Evolutionary conservation across 2,888 invertebrate genomes (phyloP).

Genomic region (Morinoia aosen): DNA sequence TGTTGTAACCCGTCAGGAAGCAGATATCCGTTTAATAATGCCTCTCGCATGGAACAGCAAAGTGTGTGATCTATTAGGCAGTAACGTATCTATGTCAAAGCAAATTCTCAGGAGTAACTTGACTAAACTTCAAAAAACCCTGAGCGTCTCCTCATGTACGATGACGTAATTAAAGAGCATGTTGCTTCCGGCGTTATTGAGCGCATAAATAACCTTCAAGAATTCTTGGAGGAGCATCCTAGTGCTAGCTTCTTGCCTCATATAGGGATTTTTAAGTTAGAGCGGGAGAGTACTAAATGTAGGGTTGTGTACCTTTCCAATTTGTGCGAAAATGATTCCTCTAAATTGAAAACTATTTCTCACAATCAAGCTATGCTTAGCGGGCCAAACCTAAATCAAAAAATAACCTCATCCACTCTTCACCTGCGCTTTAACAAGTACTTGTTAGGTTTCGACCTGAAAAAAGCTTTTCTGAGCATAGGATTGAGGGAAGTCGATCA

Average conservation of each 20-base stretch:
- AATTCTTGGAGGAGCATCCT: background rate
- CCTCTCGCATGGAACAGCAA: too few species aligned
- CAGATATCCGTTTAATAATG: too few species aligned
- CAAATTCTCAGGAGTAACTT: too few species aligned
- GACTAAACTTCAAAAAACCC: too few species aligned
- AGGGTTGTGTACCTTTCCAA: background rate
- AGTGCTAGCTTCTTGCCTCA: background rate
- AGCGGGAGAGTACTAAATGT: conserved; percentile 33
- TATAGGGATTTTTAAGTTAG: background rate
- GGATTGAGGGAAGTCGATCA: background rate
- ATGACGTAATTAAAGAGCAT: background rate
- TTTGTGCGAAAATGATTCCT: background rate
- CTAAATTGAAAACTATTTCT: background rate
- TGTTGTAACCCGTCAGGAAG: too few species aligned
- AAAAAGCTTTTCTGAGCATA: background rate
- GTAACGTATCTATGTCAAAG: too few species aligned
- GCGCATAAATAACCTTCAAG: background rate
- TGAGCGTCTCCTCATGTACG: background rate
- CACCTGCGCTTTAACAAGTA: conserved; percentile 11
- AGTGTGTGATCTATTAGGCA: too few species aligned
- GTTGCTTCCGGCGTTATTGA: background rate
- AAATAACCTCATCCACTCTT: background rate
- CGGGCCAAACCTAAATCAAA: conserved; percentile 7
- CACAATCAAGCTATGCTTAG: conserved; percentile 35
- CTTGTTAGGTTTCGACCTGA: background rate